phyloP scores from a whole-genome alignment of 2,113 vertebrate species.

The Oenanthe oenanthe region DNA sequence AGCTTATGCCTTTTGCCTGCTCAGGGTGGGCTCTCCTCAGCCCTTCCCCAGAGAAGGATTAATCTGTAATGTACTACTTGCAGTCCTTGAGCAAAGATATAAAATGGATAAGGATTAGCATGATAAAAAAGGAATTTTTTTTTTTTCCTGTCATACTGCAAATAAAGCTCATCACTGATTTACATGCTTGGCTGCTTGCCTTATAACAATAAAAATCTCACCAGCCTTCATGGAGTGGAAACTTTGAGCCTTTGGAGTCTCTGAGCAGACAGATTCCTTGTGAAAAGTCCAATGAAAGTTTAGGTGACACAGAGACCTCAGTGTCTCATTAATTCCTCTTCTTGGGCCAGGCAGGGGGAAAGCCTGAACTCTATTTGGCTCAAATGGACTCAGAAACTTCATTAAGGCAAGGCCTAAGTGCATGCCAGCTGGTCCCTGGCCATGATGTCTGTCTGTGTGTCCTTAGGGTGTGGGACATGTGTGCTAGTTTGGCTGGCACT shows the following conservation, averaged over 20 bases:
- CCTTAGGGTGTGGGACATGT: background rate
- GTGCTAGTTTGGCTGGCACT: background rate
- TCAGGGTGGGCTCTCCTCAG: background rate
- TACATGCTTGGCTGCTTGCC: background rate
- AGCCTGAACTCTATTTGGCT: background rate
- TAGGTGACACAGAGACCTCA: background rate
- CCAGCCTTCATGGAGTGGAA: background rate
- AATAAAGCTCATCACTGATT: background rate
- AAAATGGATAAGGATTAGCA: conserved; percentile 27
- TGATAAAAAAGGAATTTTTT: background rate
- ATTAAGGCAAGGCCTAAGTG: background rate
- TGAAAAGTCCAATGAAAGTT: background rate
- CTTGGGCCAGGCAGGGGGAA: fast-evolving
- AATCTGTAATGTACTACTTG: background rate
- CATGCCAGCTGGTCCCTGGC: background rate
- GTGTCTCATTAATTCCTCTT: background rate
- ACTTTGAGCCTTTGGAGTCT: background rate
- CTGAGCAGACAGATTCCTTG: background rate
- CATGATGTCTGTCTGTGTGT: background rate
- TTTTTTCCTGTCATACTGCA: background rate
- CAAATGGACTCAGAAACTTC: background rate
- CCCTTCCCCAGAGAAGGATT: background rate
- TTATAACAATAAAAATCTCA: background rate
- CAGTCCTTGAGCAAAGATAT: background rate
- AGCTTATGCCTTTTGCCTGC: background rate